Evolutionary conservation across 2,113 vertebrate genomes (phyloP).

Genomic region (Chroicocephalus ridibundus): DNA sequence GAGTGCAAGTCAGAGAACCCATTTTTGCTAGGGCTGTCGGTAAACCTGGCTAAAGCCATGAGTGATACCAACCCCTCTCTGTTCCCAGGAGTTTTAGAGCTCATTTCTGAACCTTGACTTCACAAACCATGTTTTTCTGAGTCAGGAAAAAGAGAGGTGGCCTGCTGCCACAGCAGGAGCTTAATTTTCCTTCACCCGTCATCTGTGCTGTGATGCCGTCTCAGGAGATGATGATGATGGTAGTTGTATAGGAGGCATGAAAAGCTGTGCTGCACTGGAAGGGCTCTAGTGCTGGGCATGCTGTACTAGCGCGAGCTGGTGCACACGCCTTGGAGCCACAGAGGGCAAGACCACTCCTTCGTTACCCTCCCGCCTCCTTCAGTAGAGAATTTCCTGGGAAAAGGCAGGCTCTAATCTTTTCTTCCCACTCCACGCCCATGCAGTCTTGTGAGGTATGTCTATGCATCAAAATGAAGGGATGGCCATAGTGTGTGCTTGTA

Average conservation of each 20-base stretch:
- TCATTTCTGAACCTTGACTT: not conserved
- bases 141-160: not conserved
- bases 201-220: not conserved
- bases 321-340: not conserved
- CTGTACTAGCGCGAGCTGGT: not conserved
- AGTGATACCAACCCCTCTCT: not conserved
- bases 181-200: not conserved
- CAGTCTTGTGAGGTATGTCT: not conserved
- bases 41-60: not conserved
- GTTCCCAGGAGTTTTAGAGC: not conserved
- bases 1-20: not conserved
- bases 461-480: not conserved
- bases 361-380: not conserved
- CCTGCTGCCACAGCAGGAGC: not conserved
- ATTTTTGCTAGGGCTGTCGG: not conserved
- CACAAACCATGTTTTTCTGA: not conserved
- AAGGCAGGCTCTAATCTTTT: not conserved
- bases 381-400: not conserved
- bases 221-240: not conserved
- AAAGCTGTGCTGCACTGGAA: not conserved
- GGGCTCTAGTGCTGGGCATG: not conserved
- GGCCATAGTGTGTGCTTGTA: not conserved
- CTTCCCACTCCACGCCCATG: not conserved
- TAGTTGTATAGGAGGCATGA: not conserved
- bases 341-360: not conserved